Evolutionary conservation across 2,113 vertebrate species (phyloP).

Genomic region (Cynoglossus semilaevis): DNA sequence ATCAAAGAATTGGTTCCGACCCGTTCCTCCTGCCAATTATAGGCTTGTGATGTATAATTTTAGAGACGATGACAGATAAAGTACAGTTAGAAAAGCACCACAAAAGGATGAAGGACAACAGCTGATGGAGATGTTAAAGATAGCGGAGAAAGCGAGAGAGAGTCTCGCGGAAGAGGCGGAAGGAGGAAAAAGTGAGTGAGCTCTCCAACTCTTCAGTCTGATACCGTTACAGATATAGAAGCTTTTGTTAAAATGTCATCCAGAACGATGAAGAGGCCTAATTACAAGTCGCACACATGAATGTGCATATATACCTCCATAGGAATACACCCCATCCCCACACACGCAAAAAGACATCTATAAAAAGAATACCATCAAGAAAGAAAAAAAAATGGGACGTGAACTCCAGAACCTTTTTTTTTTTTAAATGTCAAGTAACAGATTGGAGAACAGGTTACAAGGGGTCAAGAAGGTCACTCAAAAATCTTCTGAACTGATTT

Average conservation of each 20-base stretch:
- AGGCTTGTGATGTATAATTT: slow-evolving; percentile 60
- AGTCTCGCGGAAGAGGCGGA: no score
- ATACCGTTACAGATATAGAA: slow-evolving; percentile 64
- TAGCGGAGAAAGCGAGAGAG: slow-evolving; percentile 1
- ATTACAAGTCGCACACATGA: slow-evolving; percentile 64
- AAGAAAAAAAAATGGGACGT: slow-evolving; percentile 32
- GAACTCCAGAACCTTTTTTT: slow-evolving; percentile 55
- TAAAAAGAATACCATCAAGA: slow-evolving; percentile 16
- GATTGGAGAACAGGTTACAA: slow-evolving; percentile 42
- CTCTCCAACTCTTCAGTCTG: slow-evolving; percentile 37
- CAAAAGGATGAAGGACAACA: background rate
- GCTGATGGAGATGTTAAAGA: background rate
- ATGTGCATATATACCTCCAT: slow-evolving; percentile 17
- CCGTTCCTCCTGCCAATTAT: slow-evolving; percentile 47
- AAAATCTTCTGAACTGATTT: no score
- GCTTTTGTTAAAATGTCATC: slow-evolving; percentile 72
- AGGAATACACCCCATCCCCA: background rate
- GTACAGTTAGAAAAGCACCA: slow-evolving; percentile 40
- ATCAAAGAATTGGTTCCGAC: slow-evolving; percentile 45
- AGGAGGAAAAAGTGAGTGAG: slow-evolving; percentile 27
- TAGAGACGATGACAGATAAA: slow-evolving; percentile 57
- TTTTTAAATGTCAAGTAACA: slow-evolving; percentile 62
- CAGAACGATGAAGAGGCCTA: slow-evolving; percentile 57
- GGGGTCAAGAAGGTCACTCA: slow-evolving; percentile 33
- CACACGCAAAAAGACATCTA: slow-evolving; percentile 4